These are phyloP conservation scores for Macrophya annulata DNA, from an alignment of 2,888 invertebrate species.

Conservation along the genomic window DNA sequence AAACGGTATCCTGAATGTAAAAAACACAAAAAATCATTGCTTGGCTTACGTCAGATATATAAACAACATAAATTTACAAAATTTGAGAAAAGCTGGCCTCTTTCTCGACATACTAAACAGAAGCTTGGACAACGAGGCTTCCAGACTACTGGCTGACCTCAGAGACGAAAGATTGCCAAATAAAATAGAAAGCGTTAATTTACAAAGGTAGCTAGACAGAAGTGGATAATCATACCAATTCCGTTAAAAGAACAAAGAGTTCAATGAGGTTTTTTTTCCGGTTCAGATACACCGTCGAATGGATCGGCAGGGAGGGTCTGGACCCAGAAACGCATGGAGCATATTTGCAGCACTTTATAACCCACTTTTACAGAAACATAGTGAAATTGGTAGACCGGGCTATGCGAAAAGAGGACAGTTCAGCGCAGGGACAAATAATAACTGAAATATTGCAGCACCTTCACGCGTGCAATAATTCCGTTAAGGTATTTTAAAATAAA, in stretches of 20 bases:
- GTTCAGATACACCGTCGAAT: slow-evolving; percentile 94
- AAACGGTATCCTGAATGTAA: slow-evolving; percentile 95
- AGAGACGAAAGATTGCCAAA: slow-evolving; percentile 94
- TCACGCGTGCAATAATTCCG: slow-evolving; percentile 97
- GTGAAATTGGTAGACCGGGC: slow-evolving; percentile 95
- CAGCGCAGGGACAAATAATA: slow-evolving; percentile 95
- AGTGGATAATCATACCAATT: background rate
- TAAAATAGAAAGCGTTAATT: slow-evolving; percentile 93
- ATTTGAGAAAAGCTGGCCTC: slow-evolving; percentile 95
- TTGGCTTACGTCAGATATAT: slow-evolving; percentile 97
- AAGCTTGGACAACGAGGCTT: slow-evolving; percentile 96
- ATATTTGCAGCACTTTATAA: slow-evolving; percentile 96
- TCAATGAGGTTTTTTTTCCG: slow-evolving; percentile 52
- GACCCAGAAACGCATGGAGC: slow-evolving; percentile 96
- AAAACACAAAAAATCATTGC: slow-evolving; percentile 97
- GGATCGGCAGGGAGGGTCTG: slow-evolving; percentile 97
- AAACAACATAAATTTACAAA: slow-evolving; percentile 98
- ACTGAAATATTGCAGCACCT: slow-evolving; percentile 97
- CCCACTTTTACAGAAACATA: slow-evolving; percentile 96
- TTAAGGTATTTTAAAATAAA: slow-evolving; percentile 82
- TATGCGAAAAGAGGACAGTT: slow-evolving; percentile 97
- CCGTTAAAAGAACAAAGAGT: background rate
- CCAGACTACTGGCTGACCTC: slow-evolving; percentile 92
- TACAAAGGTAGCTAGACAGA: slow-evolving; percentile 86
- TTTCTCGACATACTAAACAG: slow-evolving; percentile 97